These are phyloP conservation scores for Eupithecia tripunctaria DNA, from an alignment of 2,888 invertebrate species.

Conservation along the genomic window DNA sequence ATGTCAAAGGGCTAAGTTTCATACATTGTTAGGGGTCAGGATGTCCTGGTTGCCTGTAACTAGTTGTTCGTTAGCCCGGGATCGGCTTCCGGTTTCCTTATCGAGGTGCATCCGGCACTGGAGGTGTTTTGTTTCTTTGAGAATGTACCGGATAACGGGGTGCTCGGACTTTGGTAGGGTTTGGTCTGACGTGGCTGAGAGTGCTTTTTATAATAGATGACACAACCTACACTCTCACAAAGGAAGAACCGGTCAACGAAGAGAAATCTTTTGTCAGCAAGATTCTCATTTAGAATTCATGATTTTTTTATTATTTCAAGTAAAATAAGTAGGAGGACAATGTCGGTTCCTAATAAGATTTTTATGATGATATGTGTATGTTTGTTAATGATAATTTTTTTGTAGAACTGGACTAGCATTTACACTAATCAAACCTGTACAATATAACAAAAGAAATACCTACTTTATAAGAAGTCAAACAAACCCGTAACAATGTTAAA, in stretches of 20 bases:
- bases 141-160: slow-evolving; percentile 62
- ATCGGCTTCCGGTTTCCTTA: slow-evolving; percentile 75
- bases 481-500: not conserved
- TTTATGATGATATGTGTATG: not conserved
- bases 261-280: slow-evolving; percentile 2
- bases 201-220: not conserved
- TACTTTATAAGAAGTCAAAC: not conserved
- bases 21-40: slow-evolving; percentile 49
- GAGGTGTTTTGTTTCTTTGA: slow-evolving; percentile 72
- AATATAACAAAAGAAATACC: not conserved
- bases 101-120: slow-evolving; percentile 68
- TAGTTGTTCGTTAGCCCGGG: slow-evolving; percentile 74
- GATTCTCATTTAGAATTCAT: not conserved
- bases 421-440: not conserved
- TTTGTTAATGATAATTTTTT: too few relatives aligned
- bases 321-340: not conserved
- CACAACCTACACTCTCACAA: not conserved
- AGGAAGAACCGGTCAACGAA: not conserved
- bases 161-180: slow-evolving; percentile 26
- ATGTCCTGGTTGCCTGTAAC: slow-evolving; percentile 55
- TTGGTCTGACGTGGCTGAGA: slow-evolving; percentile 11
- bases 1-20: slow-evolving; percentile 35
- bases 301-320: not conserved
- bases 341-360: not conserved
- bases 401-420: too few relatives aligned